Evolutionary conservation across 92 coral and sea anemone genomes (phyloP).

Genomic region (Nematostella vectensis): DNA sequence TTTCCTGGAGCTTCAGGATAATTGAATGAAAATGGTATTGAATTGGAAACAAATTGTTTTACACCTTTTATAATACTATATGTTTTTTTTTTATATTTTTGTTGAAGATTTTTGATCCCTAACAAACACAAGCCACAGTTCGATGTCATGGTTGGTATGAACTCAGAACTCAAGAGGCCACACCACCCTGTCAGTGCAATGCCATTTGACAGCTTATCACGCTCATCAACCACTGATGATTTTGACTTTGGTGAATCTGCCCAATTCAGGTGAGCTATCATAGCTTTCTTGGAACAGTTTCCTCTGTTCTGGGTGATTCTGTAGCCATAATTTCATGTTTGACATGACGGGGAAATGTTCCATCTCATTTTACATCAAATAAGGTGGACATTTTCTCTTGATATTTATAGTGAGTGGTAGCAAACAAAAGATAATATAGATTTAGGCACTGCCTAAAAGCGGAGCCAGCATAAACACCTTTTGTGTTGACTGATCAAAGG

Average conservation of each 20-base stretch:
- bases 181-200: conserved; percentile 30
- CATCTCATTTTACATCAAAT: too few relatives aligned
- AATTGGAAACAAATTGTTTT: too few relatives aligned
- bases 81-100: neutral
- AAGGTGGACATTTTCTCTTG: too few relatives aligned
- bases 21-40: too few relatives aligned
- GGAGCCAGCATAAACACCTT: too few relatives aligned
- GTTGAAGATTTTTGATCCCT: conserved; percentile 42
- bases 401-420: too few relatives aligned
- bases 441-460: too few relatives aligned
- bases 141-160: conserved; percentile 64
- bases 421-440: too few relatives aligned
- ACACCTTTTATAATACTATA: neutral
- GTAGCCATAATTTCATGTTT: too few relatives aligned
- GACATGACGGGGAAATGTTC: too few relatives aligned
- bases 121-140: conserved; percentile 65
- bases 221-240: conserved; percentile 25
- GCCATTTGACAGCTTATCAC: conserved; percentile 12
- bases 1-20: too few relatives aligned
- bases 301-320: neutral
- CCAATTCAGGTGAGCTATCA: neutral
- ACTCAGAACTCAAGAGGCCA: conserved; percentile 20
- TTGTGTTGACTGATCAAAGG: too few relatives aligned
- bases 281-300: neutral
- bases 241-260: conserved; percentile 1